These are phyloP conservation scores for Gisinianus flammeolus DNA, from an alignment of 2,888 invertebrate genomes.

Conservation along the genomic window DNA sequence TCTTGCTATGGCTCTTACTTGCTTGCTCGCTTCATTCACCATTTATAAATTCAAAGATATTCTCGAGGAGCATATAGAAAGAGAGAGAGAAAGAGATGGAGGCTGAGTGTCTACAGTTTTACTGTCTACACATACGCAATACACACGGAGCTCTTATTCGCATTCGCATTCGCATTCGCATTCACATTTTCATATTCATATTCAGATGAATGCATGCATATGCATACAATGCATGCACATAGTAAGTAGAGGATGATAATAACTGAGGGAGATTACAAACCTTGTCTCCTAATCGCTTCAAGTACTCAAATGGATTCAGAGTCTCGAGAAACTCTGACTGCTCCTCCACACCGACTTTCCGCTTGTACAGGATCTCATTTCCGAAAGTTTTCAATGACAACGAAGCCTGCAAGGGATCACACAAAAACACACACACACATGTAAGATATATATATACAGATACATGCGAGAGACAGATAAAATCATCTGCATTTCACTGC, in stretches of 20 bases:
- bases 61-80: no score
- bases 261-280: conserved; percentile 62
- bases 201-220: not conserved
- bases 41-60: no score
- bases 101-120: not conserved
- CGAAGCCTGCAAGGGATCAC: conserved; percentile 62
- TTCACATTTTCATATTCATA: no score
- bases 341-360: conserved; percentile 74
- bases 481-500: not conserved
- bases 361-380: conserved; percentile 81
- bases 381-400: conserved; percentile 82
- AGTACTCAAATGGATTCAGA: conserved; percentile 73
- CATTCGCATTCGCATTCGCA: no score
- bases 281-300: conserved; percentile 76
- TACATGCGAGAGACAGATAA: not conserved
- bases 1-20: no score
- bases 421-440: conserved; percentile 30
- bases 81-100: not conserved
- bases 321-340: conserved; percentile 69
- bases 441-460: not conserved
- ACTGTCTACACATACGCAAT: no score
- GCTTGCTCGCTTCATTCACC: no score
- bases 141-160: no score
- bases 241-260: conserved; percentile 17
- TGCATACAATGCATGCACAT: not conserved